Base-by-base conservation (phyloP, 1,140 invertebrate species). In the Rhopalosiphum padi region DNA sequence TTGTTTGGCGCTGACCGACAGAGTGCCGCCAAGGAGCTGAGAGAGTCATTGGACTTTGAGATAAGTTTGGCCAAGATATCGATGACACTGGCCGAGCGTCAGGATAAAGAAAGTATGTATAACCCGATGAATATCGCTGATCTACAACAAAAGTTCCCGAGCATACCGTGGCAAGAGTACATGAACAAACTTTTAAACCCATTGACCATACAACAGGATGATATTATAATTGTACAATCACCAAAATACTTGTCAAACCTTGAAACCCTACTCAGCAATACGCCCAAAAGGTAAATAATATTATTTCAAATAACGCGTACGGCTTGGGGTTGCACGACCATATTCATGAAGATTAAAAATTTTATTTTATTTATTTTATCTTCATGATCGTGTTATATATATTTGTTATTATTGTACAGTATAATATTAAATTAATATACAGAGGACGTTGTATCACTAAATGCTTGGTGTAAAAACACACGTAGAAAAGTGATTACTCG, bases 51-150 rank as follows among this genome's bases (percentile, higher is more conserved):
- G 3, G 95, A 97, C 35, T 99, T 99, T 94, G 99, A 99, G 96
- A 98, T 98, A 30, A 96, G 97, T 94, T 96, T 99, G 77, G 98
- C 98, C 35, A 99, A 99, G 98, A 98, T 98, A 94, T 98, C 98
- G 0, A 95, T 98, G 94, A 98, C 98, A 5, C 96, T 97, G 93
- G 98, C 99, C 95, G 98, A 99, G 95, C 96, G 98, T 88, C 96
- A 98, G 93, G 99, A 99, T 95, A 98, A 98, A 5, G 97, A 98
- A 6, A 97, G 97, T 94, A 96, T 99, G 7, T 99, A 99, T 95
- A 99, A 99, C 95, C 97, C 98, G 25, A 98, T 98, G 96, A 97
- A 97, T 0, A 95, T 99, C 6, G 95, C 95, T 9, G 96, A 99
- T 93, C 95, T 99, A 18, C 96, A 97, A 94, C 94, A 96, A 43